Evolutionary conservation across 2,888 invertebrate species (phyloP), one percentile per base, ranked within the genome.

Genomic region (Uropetala carovei): DNA sequence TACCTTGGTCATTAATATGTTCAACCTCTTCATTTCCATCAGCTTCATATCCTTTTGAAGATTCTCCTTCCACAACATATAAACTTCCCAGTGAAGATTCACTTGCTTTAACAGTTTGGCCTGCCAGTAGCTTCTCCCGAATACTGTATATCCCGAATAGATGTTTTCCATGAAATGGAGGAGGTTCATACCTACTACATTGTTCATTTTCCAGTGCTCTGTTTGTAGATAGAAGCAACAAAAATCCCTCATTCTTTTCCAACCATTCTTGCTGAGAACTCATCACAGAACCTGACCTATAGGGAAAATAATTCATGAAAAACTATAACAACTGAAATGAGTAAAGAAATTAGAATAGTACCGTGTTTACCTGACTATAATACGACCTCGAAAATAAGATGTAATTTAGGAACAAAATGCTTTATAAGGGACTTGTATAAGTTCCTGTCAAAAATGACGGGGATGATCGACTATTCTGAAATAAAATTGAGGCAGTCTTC

Each of bases 201-300:
- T 22, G 57, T 58, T 13, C n/a, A n/a, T 30, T 16, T n/a, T 30
- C n/a, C 5, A 11, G 56, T 56, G 43, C 0, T 56, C 13, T 9
- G 14, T 9, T n/a, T 1, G 43, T 43, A 43, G 5, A 43, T 43
- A 43, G 43, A 43, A 43, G 43, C 5, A 43, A 43, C 22, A 27
- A 11, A 30, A 89, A 68, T 9, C 43, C 10, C 64, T 89, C 89
- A 64, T 89, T 92, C 0, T 94, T 94, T 94, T 96, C 95, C 56
- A 96, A 94, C 95, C 96, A 97, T 93, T 96, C 95, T 94, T 96
- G 96, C 94, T 96, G 96, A 11, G 96, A 96, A 27, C 96, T 96
- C 93, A 96, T 96, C 60, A 96, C 95, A 57, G 96, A 96, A 10
- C 96, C 96, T 0, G 96, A 96, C 83, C 96, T 95, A 94, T 96